Conservation (phyloP, 1,140 invertebrate species). For the Bradysia coprophila region DNA sequence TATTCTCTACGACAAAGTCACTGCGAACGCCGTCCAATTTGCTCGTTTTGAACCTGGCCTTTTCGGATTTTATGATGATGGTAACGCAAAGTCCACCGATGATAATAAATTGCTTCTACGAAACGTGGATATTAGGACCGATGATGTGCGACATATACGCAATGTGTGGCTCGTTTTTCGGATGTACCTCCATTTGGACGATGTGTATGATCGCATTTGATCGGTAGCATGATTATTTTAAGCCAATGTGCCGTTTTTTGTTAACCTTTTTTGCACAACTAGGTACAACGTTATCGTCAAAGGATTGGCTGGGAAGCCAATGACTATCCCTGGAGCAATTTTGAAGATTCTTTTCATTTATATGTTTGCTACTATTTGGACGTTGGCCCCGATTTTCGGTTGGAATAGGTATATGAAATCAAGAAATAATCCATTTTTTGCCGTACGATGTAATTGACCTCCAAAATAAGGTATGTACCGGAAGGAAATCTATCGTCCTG, state of each 20-base stretch:
- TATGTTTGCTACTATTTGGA: conserved; percentile 46
- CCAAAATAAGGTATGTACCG: conserved; percentile 70
- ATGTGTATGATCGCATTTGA: conserved; percentile 74
- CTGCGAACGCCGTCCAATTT: conserved; percentile 70
- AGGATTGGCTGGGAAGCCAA: conserved; percentile 40
- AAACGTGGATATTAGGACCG: conserved; percentile 70
- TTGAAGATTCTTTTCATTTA: conserved; percentile 48
- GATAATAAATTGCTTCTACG: conserved; percentile 70
- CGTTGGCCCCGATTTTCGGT: conserved; percentile 44
- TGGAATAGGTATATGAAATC: conserved; percentile 42
- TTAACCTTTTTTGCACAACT: too few relatives aligned
- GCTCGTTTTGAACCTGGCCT: conserved; percentile 67
- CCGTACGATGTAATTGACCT: too few relatives aligned
- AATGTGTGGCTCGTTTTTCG: conserved; percentile 59
- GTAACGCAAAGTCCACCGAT: conserved; percentile 61
- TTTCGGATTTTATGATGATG: conserved; percentile 83
- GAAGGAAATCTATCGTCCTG: conserved; percentile 75
- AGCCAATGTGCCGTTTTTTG: too few relatives aligned
- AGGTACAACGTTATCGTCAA: conserved; percentile 81
- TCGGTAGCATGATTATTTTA: too few relatives aligned
- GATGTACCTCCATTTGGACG: conserved; percentile 68
- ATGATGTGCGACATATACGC: conserved; percentile 69
- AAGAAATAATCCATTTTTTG: too few relatives aligned
- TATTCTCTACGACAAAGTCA: conserved; percentile 11
- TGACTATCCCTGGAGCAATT: conserved; percentile 46